phyloP scores from a whole-genome alignment of 1,140 invertebrate genomes.

The Gonatopus flavifemur region DNA sequence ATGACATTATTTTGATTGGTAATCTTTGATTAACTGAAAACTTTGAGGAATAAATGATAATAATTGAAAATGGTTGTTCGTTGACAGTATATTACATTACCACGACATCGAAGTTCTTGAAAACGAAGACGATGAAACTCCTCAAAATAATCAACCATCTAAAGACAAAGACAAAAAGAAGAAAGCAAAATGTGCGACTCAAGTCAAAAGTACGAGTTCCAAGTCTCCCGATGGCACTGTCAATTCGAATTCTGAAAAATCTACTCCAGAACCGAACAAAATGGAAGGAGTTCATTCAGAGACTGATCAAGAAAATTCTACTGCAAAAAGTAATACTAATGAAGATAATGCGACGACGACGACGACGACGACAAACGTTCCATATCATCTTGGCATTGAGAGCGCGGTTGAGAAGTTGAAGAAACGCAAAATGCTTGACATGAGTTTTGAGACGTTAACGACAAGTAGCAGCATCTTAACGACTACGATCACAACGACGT shows the following conservation, averaged over 20 bases:
- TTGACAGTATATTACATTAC: constrained; percentile 66
- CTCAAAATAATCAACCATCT: constrained; percentile 40
- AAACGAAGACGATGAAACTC: constrained; percentile 59
- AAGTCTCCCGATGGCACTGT: constrained; percentile 38
- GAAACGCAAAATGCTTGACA: constrained; percentile 48
- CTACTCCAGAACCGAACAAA: constrained; percentile 37
- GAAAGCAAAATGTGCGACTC: constrained; percentile 46
- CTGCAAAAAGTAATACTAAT: constrained; percentile 2
- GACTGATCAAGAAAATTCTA: constrained; percentile 18
- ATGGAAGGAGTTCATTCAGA: constrained; percentile 23
- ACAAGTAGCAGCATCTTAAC: too few relatives aligned
- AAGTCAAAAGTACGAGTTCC: constrained; percentile 23
- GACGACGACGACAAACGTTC: constrained; percentile 15
- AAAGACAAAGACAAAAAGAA: constrained; percentile 60
- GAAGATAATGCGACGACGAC: neutral
- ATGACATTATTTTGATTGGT: constrained; percentile 1
- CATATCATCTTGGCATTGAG: constrained; percentile 44
- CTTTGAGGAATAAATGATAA: neutral
- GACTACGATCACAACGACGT: too few relatives aligned
- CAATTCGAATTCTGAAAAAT: constrained; percentile 37
- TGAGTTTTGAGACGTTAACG: constrained; percentile 5
- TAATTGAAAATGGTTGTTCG: too few relatives aligned
- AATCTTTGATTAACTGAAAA: neutral
- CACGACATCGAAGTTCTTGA: constrained; percentile 70
- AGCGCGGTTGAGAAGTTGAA: constrained; percentile 52